Evolutionary conservation across 2,888 invertebrate genomes (phyloP), one percentile per base, ranked within the genome.

Genomic region (Scaptomyza caliginosa): DNA sequence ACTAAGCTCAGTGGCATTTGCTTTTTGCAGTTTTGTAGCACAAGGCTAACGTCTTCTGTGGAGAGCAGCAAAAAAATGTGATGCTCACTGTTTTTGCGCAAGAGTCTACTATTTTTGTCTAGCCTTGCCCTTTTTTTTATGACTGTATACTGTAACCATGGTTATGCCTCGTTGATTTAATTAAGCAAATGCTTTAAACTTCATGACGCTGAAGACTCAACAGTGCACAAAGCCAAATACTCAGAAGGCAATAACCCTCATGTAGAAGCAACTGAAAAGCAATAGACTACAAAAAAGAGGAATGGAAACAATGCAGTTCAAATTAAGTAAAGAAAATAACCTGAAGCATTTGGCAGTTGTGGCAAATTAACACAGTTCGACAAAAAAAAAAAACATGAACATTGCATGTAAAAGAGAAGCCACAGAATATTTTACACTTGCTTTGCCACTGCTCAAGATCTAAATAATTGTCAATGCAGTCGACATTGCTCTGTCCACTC

Each of bases 321-420:
- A 64, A 58, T 77, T 49, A 43, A 50, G 38, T 19, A 36, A 26
- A 28, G 32, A 39, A 34, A 40, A 26, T 26, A 23, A 16, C 17
- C 4, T 34, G 8, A 17, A 39, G 64, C 38, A 51, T 51, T 57
- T 67, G 19, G 1, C 32, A 63, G 56, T 48, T 56, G 56, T 28
- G 36, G 32, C 48, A 67, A 81, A 81, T 67, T 52, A 64, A 67
- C 42, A 57, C 38, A 11, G 21, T 46, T 11, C 7, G 13, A 8
- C 3, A 42, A 32, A 24, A 36, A n/a, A n/a, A n/a, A n/a, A n/a
- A n/a, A n/a, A n/a, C n/a, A 59, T 55, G 16, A 39, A 32, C 46
- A 28, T 16, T 16, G 13, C 24, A 58, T 50, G 46, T 4, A 57
- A 40, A 51, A 6, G 16, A 43, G 19, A 24, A n/a, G 19, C 34